Percentiles rank a stretch among this genome's conserved stretches.
These are phyloP conservation scores for Prunella strophiata DNA, from an alignment of 2,797 vertebrate genomes.

Conservation along the genomic window DNA sequence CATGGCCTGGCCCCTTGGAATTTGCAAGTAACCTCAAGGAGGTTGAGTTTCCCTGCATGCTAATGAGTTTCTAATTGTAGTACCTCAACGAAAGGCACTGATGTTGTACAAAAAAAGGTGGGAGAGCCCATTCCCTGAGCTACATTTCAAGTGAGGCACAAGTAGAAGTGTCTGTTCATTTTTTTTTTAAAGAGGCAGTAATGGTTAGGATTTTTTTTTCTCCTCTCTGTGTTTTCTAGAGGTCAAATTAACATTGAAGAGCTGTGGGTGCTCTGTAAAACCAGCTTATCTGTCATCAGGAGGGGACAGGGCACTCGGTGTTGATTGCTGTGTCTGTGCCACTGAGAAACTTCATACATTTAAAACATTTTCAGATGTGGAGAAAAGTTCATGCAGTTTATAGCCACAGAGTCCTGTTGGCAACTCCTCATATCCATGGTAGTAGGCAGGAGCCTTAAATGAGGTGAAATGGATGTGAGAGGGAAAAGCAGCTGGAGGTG, in stretches of 20 bases:
- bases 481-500: background rate
- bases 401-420: rapidly evolving
- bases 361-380: background rate
- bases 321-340: background rate
- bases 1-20: background rate
- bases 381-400: background rate
- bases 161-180: background rate
- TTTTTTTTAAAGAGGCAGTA: background rate
- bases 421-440: rapidly evolving
- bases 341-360: background rate
- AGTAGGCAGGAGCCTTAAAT: background rate
- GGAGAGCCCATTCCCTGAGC: background rate
- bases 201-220: background rate
- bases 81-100: background rate
- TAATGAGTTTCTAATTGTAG: background rate
- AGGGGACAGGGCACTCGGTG: background rate
- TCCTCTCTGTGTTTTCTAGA: background rate
- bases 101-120: background rate
- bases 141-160: background rate
- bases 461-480: no score
- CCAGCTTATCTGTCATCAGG: background rate
- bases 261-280: background rate
- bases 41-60: background rate
- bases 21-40: background rate
- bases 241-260: background rate